Evolutionary conservation across 2,113 vertebrate genomes (phyloP).

Genomic region (Ovis aries): ARS-UI_Ramb_v3.0 NC_056076.1:43815001-43815500

Average conservation of each 20-base stretch:
- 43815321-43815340: background rate
- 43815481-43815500: background rate
- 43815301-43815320: background rate
- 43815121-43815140: background rate
- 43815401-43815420: background rate
- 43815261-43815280: background rate
- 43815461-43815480: background rate
- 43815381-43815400: conserved; percentile 9
- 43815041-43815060: background rate
- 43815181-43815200: background rate
- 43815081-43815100: background rate
- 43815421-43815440: background rate
- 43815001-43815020: background rate
- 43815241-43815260: background rate
- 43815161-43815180: background rate
- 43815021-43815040: background rate
- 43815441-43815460: background rate
- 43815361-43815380: background rate
- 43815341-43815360: background rate
- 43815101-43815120: background rate
- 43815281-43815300: background rate
- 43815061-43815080: background rate
- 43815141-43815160: background rate
- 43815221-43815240: background rate
- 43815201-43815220: background rate